phyloP scores from a whole-genome alignment of 2,113 vertebrate species.

The Agapornis roseicollis region DNA sequence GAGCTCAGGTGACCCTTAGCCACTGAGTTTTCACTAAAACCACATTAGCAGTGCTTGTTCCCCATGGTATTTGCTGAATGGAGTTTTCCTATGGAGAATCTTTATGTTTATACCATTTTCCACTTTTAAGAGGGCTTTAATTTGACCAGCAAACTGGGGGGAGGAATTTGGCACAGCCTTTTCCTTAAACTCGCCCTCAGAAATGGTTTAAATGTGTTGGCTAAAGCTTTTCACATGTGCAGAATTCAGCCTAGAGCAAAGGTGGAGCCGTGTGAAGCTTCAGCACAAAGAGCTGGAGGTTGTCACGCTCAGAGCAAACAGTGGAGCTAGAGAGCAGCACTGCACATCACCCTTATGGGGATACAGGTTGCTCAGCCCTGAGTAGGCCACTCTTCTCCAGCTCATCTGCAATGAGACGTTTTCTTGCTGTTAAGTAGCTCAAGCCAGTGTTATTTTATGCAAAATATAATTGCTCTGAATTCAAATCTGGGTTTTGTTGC shows the following conservation, averaged over 20 bases:
- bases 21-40: background rate
- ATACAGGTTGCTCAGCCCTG: accelerated
- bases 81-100: background rate
- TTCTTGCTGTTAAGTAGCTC: background rate
- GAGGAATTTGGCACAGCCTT: background rate
- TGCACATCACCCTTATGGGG: accelerated
- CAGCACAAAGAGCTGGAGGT: background rate
- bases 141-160: background rate
- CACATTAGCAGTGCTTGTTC: background rate
- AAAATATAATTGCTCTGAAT: background rate
- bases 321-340: background rate
- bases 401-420: accelerated
- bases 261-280: background rate
- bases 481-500: background rate
- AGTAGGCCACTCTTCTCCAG: background rate
- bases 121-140: background rate
- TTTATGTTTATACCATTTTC: background rate
- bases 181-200: background rate
- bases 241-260: conserved; percentile 18
- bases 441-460: accelerated
- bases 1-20: background rate
- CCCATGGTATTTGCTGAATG: background rate
- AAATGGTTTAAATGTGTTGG: background rate
- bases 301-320: accelerated
- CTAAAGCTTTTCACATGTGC: background rate